These are phyloP conservation scores for Hetaerina americana DNA, from an alignment of 1,140 invertebrate genomes.

Conservation along the genomic window DNA sequence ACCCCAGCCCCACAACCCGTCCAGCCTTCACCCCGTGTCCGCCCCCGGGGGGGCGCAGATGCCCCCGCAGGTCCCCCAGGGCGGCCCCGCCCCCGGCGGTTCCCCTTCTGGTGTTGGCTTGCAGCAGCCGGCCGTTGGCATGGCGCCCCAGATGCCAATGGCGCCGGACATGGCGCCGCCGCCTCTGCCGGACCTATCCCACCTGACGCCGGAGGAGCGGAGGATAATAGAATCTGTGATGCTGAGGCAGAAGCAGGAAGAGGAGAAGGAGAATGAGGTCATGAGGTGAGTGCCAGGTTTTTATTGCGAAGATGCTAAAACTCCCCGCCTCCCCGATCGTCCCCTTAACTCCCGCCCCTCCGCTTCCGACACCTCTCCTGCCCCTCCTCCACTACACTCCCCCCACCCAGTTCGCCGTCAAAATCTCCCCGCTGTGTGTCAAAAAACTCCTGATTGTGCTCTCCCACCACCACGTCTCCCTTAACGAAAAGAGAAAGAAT, in stretches of 20 bases:
- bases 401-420: too few relatives aligned
- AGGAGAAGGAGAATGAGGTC: constrained; percentile 87
- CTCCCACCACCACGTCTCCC: too few relatives aligned
- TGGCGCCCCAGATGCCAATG: neutral
- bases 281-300: constrained; percentile 58
- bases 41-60: neutral
- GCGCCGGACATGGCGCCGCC: constrained; percentile 27
- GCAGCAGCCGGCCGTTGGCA: neutral
- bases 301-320: neutral
- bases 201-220: constrained; percentile 93
- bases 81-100: neutral
- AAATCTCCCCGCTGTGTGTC: too few relatives aligned
- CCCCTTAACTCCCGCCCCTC: neutral
- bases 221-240: constrained; percentile 95
- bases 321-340: neutral
- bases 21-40: neutral
- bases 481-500: too few relatives aligned
- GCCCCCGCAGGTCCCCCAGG: neutral
- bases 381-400: too few relatives aligned
- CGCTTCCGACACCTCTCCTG: too few relatives aligned
- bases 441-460: too few relatives aligned
- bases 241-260: constrained; percentile 90
- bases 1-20: neutral
- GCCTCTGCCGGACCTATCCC: constrained; percentile 89
- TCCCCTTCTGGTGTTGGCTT: neutral